These are phyloP conservation scores for Operophtera brumata DNA, from an alignment of 2,888 invertebrate genomes.

Conservation along the genomic window DNA sequence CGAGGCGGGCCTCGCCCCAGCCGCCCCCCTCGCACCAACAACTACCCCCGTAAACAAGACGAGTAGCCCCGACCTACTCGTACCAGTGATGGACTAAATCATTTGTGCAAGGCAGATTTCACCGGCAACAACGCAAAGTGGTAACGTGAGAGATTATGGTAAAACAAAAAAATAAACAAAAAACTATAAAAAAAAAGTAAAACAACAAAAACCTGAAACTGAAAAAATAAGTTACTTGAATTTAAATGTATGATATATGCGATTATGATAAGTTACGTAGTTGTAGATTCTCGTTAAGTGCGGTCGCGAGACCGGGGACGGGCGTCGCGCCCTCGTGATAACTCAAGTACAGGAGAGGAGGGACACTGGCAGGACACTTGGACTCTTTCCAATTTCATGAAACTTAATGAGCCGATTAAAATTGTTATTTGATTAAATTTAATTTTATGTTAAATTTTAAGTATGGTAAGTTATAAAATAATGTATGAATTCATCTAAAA, in stretches of 20 bases:
- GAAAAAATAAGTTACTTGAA: constrained; percentile 79
- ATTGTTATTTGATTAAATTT: no score
- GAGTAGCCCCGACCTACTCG: constrained; percentile 38
- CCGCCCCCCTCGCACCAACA: constrained; percentile 53
- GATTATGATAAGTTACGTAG: constrained; percentile 78
- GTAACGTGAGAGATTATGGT: constrained; percentile 80
- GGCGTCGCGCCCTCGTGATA: constrained; percentile 60
- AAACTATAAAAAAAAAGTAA: constrained; percentile 80
- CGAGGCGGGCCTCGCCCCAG: constrained; percentile 65
- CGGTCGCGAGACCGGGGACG: constrained; percentile 47
- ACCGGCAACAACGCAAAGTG: constrained; percentile 84
- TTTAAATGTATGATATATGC: constrained; percentile 80
- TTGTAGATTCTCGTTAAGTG: constrained; percentile 75
- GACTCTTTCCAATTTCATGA: constrained; percentile 61
- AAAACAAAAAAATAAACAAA: constrained; percentile 54
- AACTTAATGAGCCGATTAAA: constrained; percentile 56
- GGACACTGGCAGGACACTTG: constrained; percentile 50
- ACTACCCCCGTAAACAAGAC: constrained; percentile 65
- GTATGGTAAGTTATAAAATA: constrained; percentile 49
- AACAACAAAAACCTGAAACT: constrained; percentile 78
- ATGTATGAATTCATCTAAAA: constrained; percentile 43
- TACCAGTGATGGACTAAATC: constrained; percentile 68
- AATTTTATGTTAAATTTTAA: constrained; percentile 43
- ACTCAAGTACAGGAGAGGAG: constrained; percentile 69
- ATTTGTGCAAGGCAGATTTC: constrained; percentile 85